Conservation (phyloP, 2,888 invertebrate genomes). For the Pseudeuparius sepicola region DNA sequence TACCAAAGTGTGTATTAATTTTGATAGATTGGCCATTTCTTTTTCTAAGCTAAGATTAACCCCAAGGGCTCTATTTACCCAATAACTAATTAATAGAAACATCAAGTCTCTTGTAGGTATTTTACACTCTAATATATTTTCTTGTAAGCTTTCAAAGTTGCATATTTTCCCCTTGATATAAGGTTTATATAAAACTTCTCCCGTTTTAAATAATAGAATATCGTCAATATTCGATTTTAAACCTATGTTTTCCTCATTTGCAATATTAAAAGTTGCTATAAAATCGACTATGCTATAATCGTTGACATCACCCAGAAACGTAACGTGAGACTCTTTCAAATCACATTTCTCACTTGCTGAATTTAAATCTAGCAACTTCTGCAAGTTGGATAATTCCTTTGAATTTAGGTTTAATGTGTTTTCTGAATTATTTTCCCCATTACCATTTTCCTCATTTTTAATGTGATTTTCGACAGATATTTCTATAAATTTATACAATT, state of each 20-base stretch:
- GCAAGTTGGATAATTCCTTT: constrained; percentile 52
- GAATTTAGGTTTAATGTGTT: constrained; percentile 37
- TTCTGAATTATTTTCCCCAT: constrained; percentile 18
- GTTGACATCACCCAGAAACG: constrained; percentile 44
- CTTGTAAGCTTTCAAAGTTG: constrained; percentile 27
- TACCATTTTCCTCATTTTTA: constrained; percentile 27
- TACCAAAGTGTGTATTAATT: constrained; percentile 55
- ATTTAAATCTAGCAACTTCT: constrained; percentile 51
- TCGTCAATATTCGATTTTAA: constrained; percentile 38
- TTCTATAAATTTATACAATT: constrained; percentile 30
- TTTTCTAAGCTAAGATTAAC: constrained; percentile 40
- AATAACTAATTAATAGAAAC: constrained; percentile 57
- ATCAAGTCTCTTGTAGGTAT: constrained; percentile 57
- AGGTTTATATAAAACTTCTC: constrained; percentile 28
- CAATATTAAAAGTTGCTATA: constrained; percentile 43
- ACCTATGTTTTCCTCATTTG: constrained; percentile 32
- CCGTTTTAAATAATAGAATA: constrained; percentile 36
- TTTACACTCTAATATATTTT: constrained; percentile 33
- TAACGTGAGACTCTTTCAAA: constrained; percentile 37
- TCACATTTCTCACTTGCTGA: constrained; percentile 34
- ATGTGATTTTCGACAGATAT: background rate
- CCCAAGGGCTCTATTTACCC: constrained; percentile 54
- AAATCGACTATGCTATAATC: constrained; percentile 48
- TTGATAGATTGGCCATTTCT: constrained; percentile 59
- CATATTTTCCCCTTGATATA: constrained; percentile 28